Conservation (phyloP, 2,113 vertebrate genomes). For the Prolemur simus region DNA sequence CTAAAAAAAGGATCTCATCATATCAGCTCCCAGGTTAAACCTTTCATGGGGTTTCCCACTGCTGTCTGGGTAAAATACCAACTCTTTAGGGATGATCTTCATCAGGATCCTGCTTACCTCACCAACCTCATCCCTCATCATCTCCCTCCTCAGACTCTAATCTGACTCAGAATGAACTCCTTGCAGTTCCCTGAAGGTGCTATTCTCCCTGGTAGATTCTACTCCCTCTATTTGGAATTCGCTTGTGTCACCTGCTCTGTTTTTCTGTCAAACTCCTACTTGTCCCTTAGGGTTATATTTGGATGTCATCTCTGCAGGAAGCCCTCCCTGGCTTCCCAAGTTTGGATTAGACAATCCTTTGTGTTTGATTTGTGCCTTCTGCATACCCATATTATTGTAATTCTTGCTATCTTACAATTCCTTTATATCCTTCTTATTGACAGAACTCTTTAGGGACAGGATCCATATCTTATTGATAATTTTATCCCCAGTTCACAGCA, state of each 20-base stretch:
- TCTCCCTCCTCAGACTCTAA: not conserved
- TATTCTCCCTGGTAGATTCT: not conserved
- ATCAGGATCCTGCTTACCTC: not conserved
- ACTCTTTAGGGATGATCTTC: not conserved
- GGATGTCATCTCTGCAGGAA: not conserved
- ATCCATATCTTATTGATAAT: not conserved
- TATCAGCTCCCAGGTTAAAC: not conserved
- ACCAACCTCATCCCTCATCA: too few species aligned
- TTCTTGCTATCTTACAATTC: not conserved
- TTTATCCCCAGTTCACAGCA: not conserved
- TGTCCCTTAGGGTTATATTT: not conserved
- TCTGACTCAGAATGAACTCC: not conserved
- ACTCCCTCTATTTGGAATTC: not conserved
- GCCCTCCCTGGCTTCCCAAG: not conserved
- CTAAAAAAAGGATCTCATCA: not conserved
- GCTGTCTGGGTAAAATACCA: not conserved
- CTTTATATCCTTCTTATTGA: not conserved
- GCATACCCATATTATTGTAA: not conserved
- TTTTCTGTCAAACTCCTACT: not conserved
- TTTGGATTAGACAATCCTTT: not conserved
- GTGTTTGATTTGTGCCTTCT: not conserved
- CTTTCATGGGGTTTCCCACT: not conserved
- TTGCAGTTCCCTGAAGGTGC: rapidly evolving
- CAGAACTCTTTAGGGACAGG: not conserved
- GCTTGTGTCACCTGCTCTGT: not conserved